These are phyloP conservation scores for Pterocles burchelli DNA, from an alignment of 2,113 vertebrate genomes.

Conservation along the genomic window DNA sequence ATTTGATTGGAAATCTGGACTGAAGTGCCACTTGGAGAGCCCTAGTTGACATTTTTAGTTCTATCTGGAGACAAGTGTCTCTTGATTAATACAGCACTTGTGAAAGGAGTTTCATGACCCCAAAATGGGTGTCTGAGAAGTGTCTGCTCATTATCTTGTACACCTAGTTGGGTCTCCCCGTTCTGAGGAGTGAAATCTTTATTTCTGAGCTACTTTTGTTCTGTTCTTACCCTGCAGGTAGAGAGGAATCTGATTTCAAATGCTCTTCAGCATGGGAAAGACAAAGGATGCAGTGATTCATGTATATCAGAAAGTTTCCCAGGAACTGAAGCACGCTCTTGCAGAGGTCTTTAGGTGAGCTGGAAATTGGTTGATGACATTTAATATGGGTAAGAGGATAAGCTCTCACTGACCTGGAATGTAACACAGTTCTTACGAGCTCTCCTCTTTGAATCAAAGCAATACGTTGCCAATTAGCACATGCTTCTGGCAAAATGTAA, in stretches of 20 bases:
- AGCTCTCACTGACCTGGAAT: neutral
- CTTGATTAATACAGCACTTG: neutral
- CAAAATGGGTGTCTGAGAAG: neutral
- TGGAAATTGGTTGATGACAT: neutral
- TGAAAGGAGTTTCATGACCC: neutral
- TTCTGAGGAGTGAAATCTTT: neutral
- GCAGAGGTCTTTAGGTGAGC: neutral
- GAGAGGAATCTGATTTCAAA: neutral
- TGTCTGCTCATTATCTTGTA: neutral
- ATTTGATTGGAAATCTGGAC: neutral
- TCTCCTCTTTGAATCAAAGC: neutral
- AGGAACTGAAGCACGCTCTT: neutral
- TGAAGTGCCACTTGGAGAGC: neutral
- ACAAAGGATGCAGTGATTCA: neutral
- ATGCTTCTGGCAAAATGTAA: conserved; percentile 3
- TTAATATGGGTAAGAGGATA: neutral
- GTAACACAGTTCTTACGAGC: neutral
- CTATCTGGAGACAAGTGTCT: neutral
- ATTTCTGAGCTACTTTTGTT: neutral
- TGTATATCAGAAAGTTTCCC: neutral
- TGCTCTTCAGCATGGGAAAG: neutral
- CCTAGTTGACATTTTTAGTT: neutral
- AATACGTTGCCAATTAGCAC: neutral
- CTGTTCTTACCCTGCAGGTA: neutral
- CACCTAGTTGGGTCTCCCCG: neutral